Evolutionary conservation across 1,140 invertebrate species (phyloP).

Genomic region (Diorhabda elongata): DNA sequence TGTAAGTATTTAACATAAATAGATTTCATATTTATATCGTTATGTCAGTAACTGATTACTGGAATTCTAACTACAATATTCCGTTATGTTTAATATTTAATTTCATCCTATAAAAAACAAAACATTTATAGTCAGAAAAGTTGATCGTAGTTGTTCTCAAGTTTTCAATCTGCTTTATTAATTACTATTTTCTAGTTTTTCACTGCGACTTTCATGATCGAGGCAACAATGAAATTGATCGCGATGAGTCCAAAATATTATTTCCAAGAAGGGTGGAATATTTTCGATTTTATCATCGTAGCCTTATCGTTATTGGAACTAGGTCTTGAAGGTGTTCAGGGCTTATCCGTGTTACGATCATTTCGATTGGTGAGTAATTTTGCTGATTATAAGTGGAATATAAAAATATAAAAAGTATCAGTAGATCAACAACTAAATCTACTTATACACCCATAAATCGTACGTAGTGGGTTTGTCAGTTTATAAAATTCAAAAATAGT

Average conservation of each 20-base stretch:
- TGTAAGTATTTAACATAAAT: slow-evolving; percentile 60
- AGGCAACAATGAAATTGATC: slow-evolving; percentile 92
- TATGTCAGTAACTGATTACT: too few species aligned
- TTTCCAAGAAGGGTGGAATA: slow-evolving; percentile 98
- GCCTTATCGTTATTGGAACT: slow-evolving; percentile 91
- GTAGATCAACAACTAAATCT: too few species aligned
- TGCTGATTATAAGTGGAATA: too few species aligned
- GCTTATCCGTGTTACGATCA: slow-evolving; percentile 92
- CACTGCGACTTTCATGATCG: slow-evolving; percentile 94
- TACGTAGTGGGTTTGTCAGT: too few species aligned
- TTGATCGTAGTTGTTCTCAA: neutral
- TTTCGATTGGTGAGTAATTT: slow-evolving; percentile 88
- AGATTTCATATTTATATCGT: too few species aligned
- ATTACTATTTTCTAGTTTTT: slow-evolving; percentile 74
- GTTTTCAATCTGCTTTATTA: neutral
- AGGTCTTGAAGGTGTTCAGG: slow-evolving; percentile 87
- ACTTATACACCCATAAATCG: too few species aligned
- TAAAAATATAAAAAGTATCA: too few species aligned
- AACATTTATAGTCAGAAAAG: too few species aligned
- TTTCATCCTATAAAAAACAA: neutral
- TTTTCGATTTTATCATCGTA: slow-evolving; percentile 98
- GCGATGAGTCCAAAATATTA: slow-evolving; percentile 97
- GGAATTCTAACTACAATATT: too few species aligned
- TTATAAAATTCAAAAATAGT: too few species aligned
- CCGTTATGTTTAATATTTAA: too few species aligned